Conservation (phyloP, 2,113 vertebrate species). For the Bubo bubo region DNA sequence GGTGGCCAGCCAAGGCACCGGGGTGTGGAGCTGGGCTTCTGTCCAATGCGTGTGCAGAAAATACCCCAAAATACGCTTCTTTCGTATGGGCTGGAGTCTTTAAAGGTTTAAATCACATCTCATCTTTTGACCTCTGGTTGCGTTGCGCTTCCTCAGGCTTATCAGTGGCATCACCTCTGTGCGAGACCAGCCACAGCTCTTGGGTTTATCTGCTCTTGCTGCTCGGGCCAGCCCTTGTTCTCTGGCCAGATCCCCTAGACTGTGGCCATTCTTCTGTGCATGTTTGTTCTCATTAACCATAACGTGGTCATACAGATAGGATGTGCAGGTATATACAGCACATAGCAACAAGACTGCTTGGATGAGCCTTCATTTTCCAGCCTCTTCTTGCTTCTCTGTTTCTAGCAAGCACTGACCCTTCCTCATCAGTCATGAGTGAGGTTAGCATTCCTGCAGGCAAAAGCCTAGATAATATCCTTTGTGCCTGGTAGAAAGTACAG, state of each 20-base stretch:
- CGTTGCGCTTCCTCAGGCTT: neutral
- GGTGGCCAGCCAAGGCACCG: slow-evolving; percentile 56
- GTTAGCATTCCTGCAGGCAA: slow-evolving; percentile 15
- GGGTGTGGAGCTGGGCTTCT: slow-evolving; percentile 34
- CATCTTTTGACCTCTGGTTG: neutral
- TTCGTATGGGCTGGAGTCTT: neutral
- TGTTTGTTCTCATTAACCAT: neutral
- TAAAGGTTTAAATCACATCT: neutral
- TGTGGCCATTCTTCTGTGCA: rapidly evolving
- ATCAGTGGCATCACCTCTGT: neutral
- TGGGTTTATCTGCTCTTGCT: neutral
- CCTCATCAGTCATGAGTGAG: neutral
- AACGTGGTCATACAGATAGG: neutral
- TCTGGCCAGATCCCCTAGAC: rapidly evolving
- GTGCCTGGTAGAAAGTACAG: neutral
- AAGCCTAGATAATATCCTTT: neutral
- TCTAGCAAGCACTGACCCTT: neutral
- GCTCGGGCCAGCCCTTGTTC: neutral
- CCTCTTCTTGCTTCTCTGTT: neutral
- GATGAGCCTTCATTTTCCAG: neutral
- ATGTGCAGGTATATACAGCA: neutral
- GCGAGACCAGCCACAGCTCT: neutral
- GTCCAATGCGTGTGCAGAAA: neutral
- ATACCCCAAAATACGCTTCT: neutral
- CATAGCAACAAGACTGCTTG: neutral